A percentile compares a stretch with the other conserved stretches of the same genome.
Conservation (phyloP, 2,113 vertebrate species). For the Corythornis madagascariensis region DNA sequence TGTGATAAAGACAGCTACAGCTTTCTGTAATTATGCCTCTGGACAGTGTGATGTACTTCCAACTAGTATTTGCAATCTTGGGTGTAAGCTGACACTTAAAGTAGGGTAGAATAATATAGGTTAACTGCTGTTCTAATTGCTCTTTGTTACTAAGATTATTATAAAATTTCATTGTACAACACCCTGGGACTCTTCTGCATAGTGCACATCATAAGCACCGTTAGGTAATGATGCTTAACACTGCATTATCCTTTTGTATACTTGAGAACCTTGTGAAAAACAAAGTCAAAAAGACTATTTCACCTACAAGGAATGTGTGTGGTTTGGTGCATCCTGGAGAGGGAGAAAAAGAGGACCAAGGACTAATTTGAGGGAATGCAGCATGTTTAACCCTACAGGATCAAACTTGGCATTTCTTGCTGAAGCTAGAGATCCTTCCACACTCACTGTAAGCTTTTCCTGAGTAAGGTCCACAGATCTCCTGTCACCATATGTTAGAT, state of each 20-base stretch:
- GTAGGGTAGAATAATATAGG: constrained; percentile 46
- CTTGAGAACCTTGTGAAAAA: background rate
- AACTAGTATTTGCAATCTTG: constrained; percentile 14
- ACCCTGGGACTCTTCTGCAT: background rate
- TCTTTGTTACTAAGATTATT: background rate
- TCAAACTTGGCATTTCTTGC: background rate
- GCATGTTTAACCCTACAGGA: background rate
- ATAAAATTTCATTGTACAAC: background rate
- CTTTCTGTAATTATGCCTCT: constrained; percentile 60
- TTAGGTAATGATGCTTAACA: background rate
- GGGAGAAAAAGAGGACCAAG: background rate
- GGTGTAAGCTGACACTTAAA: background rate
- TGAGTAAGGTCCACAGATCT: background rate
- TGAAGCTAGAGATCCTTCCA: background rate
- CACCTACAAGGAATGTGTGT: background rate
- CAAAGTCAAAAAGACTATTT: background rate
- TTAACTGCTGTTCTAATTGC: constrained; percentile 50
- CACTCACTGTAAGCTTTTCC: background rate
- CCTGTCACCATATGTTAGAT: background rate
- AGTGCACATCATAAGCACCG: background rate
- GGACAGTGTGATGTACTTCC: background rate
- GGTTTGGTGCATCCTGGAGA: background rate
- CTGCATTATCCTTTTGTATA: background rate
- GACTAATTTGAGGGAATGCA: background rate
- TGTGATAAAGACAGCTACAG: constrained; percentile 34